Conservation (phyloP, 2,888 invertebrate genomes). For the Phytoseiulus persimilis region DNA sequence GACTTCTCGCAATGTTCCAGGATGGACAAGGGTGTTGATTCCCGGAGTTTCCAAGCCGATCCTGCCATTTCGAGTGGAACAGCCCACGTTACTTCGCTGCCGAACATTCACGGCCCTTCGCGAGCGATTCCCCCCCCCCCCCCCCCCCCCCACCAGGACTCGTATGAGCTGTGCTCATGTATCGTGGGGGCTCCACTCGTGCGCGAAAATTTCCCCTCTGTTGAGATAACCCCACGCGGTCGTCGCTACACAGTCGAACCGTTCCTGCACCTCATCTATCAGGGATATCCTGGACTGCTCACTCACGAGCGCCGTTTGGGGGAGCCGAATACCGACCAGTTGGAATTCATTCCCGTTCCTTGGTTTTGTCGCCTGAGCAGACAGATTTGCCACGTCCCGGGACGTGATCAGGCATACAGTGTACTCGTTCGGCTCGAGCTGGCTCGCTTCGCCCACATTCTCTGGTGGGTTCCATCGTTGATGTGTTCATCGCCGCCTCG, state of each 20-base stretch:
- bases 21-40: too few species aligned
- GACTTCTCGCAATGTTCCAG: too few species aligned
- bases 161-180: neutral
- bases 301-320: neutral
- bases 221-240: neutral
- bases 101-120: too few species aligned
- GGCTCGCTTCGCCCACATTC: neutral
- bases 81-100: too few species aligned
- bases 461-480: neutral
- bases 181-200: neutral
- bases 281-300: neutral
- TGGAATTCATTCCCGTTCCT: neutral
- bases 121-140: too few species aligned
- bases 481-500: neutral
- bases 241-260: neutral
- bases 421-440: neutral
- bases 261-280: neutral
- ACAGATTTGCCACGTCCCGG: neutral
- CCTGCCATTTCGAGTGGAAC: too few species aligned
- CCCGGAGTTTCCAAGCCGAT: too few species aligned
- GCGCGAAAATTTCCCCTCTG: neutral
- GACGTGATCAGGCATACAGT: neutral
- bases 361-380: neutral
- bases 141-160: neutral
- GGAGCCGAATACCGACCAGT: neutral